phyloP scores from a whole-genome alignment of 2,888 invertebrate species.

The Chloroclystis v-ata region DNA sequence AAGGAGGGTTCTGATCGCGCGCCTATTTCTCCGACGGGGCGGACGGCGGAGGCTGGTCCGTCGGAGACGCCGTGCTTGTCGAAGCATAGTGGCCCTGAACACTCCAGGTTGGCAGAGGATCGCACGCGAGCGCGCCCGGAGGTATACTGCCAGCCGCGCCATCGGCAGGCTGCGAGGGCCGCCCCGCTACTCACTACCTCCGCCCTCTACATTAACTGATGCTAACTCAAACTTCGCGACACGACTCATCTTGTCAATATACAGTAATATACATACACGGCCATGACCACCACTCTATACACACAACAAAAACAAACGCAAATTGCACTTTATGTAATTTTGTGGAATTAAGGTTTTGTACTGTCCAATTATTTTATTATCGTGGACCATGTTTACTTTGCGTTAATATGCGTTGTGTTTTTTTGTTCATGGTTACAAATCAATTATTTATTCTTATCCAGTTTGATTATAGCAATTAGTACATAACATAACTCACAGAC shows the following conservation, averaged over 20 bases:
- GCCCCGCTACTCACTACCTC: conserved; percentile 39
- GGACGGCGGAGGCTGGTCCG: conserved; percentile 51
- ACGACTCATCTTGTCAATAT: conserved; percentile 24
- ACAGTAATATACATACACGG: too few relatives aligned
- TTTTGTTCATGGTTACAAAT: too few relatives aligned
- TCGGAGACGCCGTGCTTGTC: conserved; percentile 71
- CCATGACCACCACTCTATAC: conserved; percentile 20
- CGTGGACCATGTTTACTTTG: too few relatives aligned
- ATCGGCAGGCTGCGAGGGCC: conserved; percentile 26
- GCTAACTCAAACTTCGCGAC: conserved; percentile 60
- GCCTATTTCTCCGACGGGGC: conserved; percentile 62
- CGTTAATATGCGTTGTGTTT: too few relatives aligned
- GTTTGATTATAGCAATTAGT: too few relatives aligned
- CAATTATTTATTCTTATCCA: too few relatives aligned
- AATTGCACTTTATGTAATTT: background rate
- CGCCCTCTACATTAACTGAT: conserved; percentile 43
- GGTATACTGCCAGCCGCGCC: conserved; percentile 53
- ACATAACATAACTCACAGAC: too few relatives aligned
- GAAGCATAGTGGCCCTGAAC: conserved; percentile 74
- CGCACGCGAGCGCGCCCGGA: conserved; percentile 69
- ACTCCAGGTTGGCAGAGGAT: conserved; percentile 70
- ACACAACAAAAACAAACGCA: conserved; percentile 21
- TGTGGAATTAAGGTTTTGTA: conserved; percentile 3
- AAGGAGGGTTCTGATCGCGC: conserved; percentile 67
- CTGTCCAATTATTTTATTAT: too few relatives aligned